phyloP scores from a whole-genome alignment of 1,140 invertebrate genomes.

The Leptinotarsa defecta region DNA sequence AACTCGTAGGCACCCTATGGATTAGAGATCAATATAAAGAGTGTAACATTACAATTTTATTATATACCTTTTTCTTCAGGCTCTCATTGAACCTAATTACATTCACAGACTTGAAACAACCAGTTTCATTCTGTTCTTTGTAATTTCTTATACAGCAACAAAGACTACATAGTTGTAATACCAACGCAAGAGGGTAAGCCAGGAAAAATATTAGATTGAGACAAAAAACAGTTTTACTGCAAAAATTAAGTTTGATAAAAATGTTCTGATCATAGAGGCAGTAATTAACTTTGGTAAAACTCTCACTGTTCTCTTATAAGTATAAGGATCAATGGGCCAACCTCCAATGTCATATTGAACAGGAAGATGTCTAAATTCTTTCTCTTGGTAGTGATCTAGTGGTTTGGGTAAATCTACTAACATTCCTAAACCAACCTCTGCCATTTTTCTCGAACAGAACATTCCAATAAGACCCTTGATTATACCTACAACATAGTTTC shows the following conservation, averaged over 20 bases:
- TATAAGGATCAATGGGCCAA: constrained; percentile 62
- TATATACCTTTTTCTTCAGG: constrained; percentile 29
- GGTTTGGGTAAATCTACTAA: constrained; percentile 57
- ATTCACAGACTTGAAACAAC: constrained; percentile 41
- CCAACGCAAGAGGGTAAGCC: constrained; percentile 48
- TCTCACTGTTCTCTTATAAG: constrained; percentile 53
- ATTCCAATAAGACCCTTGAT: constrained; percentile 42
- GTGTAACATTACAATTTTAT: not conserved
- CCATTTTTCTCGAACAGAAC: constrained; percentile 29
- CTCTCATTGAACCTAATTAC: constrained; percentile 35
- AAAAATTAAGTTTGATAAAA: constrained; percentile 18
- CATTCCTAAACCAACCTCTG: constrained; percentile 55
- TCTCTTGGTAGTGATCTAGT: constrained; percentile 58
- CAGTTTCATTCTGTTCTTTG: constrained; percentile 31
- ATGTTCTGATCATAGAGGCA: not conserved
- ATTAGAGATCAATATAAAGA: not conserved
- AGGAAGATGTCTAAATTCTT: constrained; percentile 46
- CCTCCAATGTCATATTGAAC: constrained; percentile 60
- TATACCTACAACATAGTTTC: constrained; percentile 31
- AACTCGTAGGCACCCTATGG: constrained; percentile 11
- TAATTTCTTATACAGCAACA: constrained; percentile 41
- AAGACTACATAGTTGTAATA: constrained; percentile 38
- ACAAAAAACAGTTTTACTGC: constrained; percentile 49
- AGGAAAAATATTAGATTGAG: constrained; percentile 53
- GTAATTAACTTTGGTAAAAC: constrained; percentile 34